Conservation (phyloP, 2,113 vertebrate genomes). For the Hirundichthys speculiger region DNA sequence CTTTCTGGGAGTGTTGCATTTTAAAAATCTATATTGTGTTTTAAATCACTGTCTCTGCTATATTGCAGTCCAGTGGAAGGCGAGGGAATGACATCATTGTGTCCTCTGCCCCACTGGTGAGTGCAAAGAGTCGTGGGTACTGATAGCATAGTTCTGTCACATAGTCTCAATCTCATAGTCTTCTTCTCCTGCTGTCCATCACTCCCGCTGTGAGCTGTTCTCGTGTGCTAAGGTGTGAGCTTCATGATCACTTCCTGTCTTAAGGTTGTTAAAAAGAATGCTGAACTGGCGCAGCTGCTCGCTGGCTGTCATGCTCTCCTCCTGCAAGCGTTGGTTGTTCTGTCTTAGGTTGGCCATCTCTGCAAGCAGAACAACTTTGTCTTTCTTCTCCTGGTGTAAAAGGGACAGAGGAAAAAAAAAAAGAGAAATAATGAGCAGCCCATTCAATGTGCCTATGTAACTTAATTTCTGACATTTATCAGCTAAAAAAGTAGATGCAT, state of each 20-base stretch:
- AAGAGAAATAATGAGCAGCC: neutral
- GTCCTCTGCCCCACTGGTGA: slow-evolving; percentile 31
- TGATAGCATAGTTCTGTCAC: slow-evolving; percentile 2
- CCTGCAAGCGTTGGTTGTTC: slow-evolving; percentile 93
- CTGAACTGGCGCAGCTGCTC: slow-evolving; percentile 92
- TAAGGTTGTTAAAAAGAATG: slow-evolving; percentile 79
- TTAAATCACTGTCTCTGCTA: slow-evolving; percentile 40
- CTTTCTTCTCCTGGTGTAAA: slow-evolving; percentile 88
- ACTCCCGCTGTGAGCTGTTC: slow-evolving; percentile 61
- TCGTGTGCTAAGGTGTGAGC: slow-evolving; percentile 33
- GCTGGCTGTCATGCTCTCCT: slow-evolving; percentile 86
- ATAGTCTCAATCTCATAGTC: neutral
- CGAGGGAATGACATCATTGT: slow-evolving; percentile 15
- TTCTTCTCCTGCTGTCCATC: slow-evolving; percentile 21
- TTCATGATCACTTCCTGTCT: slow-evolving; percentile 54
- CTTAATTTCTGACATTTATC: neutral
- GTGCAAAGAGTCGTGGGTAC: slow-evolving; percentile 46
- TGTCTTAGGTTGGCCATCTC: slow-evolving; percentile 90
- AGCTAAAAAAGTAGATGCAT: too few relatives aligned
- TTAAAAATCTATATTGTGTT: slow-evolving; percentile 21
- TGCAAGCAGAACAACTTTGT: slow-evolving; percentile 88
- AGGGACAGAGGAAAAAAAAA: neutral
- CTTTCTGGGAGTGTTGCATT: slow-evolving; percentile 34
- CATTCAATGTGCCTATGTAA: neutral
- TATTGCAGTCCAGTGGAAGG: slow-evolving; percentile 71